Conservation (phyloP, 2,888 invertebrate genomes). For the Amphimallon solstitiale region DNA sequence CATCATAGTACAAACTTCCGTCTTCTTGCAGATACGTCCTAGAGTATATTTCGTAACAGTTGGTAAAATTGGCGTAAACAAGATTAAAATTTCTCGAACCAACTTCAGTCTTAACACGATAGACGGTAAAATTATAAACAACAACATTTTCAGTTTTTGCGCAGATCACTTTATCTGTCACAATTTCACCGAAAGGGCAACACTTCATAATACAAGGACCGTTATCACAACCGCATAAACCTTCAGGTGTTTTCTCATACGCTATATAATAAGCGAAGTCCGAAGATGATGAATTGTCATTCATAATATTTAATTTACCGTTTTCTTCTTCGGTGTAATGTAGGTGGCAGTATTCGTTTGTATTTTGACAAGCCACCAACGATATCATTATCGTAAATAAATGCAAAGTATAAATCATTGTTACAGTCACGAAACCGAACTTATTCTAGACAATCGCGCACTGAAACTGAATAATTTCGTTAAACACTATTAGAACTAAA, state of each 20-base stretch:
- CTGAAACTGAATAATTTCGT: conserved; percentile 21
- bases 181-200: conserved; percentile 7
- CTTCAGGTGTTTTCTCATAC: neutral
- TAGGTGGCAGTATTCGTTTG: neutral
- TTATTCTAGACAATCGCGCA: conserved; percentile 15
- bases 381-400: conserved; percentile 5
- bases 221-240: conserved; percentile 5
- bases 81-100: neutral
- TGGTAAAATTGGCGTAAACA: neutral
- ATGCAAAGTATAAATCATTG: neutral
- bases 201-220: conserved; percentile 5
- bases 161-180: neutral
- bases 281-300: neutral
- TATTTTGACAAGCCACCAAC: conserved; percentile 1
- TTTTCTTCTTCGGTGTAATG: neutral
- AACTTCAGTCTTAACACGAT: neutral
- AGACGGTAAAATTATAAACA: neutral
- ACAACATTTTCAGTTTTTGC: neutral
- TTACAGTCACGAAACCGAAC: conserved; percentile 2
- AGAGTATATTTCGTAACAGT: neutral
- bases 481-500: conserved; percentile 2
- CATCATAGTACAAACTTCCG: neutral
- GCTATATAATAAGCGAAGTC: neutral
- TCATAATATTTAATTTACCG: neutral
- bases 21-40: conserved; percentile 15